These are phyloP conservation scores for Platerodrilus igneus DNA, from an alignment of 2,888 invertebrate genomes.

Conservation along the genomic window DNA sequence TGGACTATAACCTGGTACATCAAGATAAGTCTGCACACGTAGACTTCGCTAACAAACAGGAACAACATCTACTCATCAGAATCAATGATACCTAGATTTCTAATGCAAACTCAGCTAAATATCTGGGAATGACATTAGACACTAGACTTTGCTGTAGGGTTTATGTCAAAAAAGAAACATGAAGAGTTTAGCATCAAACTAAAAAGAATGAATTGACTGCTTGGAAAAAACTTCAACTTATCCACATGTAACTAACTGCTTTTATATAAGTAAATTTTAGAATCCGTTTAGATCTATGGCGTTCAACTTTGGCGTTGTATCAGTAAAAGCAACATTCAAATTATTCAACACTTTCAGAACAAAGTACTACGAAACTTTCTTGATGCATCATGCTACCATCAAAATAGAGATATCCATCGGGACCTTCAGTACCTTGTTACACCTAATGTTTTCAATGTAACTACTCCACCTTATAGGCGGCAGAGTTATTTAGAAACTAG, in stretches of 20 bases:
- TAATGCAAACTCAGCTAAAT: conserved; percentile 12
- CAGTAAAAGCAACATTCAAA: background rate
- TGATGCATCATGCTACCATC: conserved; percentile 16
- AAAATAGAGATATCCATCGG: no score
- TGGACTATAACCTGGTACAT: conserved; percentile 29
- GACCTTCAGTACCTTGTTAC: no score
- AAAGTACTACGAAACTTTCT: conserved; percentile 16
- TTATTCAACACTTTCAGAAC: conserved; percentile 15
- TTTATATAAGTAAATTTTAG: conserved; percentile 16
- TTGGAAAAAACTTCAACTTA: conserved; percentile 15
- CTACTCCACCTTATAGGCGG: no score
- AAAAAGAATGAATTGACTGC: conserved; percentile 17
- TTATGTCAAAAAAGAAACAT: conserved; percentile 23
- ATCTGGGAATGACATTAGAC: conserved; percentile 13
- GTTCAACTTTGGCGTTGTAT: conserved; percentile 15
- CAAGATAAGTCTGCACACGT: conserved; percentile 30
- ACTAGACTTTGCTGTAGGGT: conserved; percentile 19
- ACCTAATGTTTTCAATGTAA: no score
- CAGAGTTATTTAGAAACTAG: no score
- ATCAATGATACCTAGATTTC: conserved; percentile 19
- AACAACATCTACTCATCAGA: conserved; percentile 11
- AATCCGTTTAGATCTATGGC: conserved; percentile 16
- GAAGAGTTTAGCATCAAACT: conserved; percentile 20
- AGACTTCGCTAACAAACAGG: conserved; percentile 27
- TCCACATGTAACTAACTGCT: conserved; percentile 13